Evolutionary conservation across 2,797 vertebrate species (phyloP).

Genomic region (Macroramphosus scolopax): DNA sequence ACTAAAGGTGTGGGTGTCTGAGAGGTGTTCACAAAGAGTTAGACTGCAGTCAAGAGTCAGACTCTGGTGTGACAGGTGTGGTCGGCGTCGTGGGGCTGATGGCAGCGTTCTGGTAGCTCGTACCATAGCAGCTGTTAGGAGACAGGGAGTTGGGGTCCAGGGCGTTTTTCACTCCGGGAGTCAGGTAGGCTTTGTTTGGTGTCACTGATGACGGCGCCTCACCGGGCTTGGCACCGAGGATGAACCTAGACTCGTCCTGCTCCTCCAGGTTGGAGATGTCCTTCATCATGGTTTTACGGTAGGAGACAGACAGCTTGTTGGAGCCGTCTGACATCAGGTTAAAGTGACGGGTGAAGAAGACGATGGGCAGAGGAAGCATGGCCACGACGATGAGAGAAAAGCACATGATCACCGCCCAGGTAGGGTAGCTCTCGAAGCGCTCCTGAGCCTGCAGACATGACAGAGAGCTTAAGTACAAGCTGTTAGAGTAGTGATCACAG

Average conservation of each 20-base stretch:
- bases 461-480: neutral
- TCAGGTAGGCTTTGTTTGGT: conserved; percentile 81
- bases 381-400: conserved; percentile 85
- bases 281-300: conserved; percentile 95
- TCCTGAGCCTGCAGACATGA: conserved; percentile 82
- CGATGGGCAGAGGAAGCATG: conserved; percentile 87
- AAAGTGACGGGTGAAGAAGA: conserved; percentile 88
- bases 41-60: conserved; percentile 87
- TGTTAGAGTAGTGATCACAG: too few relatives aligned
- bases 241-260: conserved; percentile 90
- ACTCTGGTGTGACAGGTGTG: conserved; percentile 81
- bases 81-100: conserved; percentile 70
- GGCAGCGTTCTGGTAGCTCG: conserved; percentile 84
- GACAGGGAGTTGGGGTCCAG: conserved; percentile 81
- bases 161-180: conserved; percentile 80
- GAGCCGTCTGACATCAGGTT: conserved; percentile 89
- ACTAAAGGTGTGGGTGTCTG: conserved; percentile 14
- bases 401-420: conserved; percentile 89
- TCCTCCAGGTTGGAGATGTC: conserved; percentile 95
- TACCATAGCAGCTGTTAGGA: conserved; percentile 88
- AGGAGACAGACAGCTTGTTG: conserved; percentile 91
- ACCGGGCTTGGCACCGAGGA: conserved; percentile 88
- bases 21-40: conserved; percentile 1
- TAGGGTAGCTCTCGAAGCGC: conserved; percentile 88
- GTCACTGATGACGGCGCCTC: conserved; percentile 81